Conservation (phyloP, 1,140 invertebrate species). For the Drosophila aff. region DNA sequence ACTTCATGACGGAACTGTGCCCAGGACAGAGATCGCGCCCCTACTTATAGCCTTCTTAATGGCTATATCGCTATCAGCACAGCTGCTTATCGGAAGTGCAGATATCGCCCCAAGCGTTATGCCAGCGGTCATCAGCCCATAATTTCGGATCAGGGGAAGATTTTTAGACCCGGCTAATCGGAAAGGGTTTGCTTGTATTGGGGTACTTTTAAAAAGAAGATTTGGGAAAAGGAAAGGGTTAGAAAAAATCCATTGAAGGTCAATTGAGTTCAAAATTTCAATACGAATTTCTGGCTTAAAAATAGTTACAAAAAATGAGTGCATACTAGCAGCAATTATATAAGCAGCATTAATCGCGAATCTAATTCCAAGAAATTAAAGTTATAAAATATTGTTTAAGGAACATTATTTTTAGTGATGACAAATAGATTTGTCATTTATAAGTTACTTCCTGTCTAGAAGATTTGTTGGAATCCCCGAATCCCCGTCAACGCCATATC, state of each 20-base stretch:
- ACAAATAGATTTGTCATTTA: background rate
- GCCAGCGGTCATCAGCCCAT: constrained; percentile 20
- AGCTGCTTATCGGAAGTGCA: constrained; percentile 17
- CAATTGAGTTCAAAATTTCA: no score
- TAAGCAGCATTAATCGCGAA: background rate
- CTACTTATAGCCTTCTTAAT: constrained; percentile 58
- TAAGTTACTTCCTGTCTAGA: no score
- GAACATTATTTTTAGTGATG: background rate
- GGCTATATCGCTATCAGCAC: constrained; percentile 25
- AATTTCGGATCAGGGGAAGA: constrained; percentile 8
- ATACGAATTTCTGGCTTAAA: no score
- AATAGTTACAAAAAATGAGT: no score
- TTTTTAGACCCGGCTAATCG: constrained; percentile 8
- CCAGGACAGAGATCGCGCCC: background rate
- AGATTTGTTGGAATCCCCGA: no score
- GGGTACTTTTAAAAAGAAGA: no score
- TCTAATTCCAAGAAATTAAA: background rate
- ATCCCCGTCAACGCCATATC: no score
- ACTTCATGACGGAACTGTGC: constrained; percentile 56
- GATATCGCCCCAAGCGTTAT: constrained; percentile 17
- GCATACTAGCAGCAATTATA: no score
- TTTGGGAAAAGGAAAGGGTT: no score
- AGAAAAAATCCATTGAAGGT: background rate
- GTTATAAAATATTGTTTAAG: no score
- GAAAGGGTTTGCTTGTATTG: background rate